Conservation (phyloP, 2,888 invertebrate species). For the Teinopalpus imperialis region DNA sequence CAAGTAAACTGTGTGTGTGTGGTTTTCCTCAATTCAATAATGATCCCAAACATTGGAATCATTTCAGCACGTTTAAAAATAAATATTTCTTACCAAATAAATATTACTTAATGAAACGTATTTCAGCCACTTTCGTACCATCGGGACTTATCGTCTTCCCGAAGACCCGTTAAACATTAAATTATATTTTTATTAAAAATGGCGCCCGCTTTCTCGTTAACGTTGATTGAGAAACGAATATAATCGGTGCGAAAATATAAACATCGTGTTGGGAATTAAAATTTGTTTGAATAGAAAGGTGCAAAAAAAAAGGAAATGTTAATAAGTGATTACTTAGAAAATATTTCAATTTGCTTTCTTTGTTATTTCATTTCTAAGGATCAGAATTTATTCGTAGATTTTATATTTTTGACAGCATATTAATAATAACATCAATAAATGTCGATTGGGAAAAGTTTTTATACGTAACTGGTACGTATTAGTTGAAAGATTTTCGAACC, state of each 20-base stretch:
- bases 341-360: slow-evolving; percentile 3
- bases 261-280: slow-evolving; percentile 6
- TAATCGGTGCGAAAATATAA: slow-evolving; percentile 6
- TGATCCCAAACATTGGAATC: no score
- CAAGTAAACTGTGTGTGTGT: no score
- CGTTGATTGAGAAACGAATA: slow-evolving; percentile 11
- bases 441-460: no score
- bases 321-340: slow-evolving; percentile 5
- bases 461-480: no score
- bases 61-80: no score
- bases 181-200: slow-evolving; percentile 8
- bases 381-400: not conserved
- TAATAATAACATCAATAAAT: no score
- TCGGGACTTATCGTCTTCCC: no score
- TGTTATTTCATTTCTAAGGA: not conserved
- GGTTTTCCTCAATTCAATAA: no score
- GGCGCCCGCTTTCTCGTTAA: not conserved
- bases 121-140: not conserved
- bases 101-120: no score
- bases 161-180: slow-evolving; percentile 5
- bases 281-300: not conserved
- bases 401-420: not conserved
- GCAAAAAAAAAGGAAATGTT: slow-evolving; percentile 18
- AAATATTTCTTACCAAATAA: no score
- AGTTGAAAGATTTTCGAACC: no score